These are phyloP conservation scores for Araneus ventricosus DNA, from an alignment of 1,140 invertebrate genomes.

Conservation along the genomic window DNA sequence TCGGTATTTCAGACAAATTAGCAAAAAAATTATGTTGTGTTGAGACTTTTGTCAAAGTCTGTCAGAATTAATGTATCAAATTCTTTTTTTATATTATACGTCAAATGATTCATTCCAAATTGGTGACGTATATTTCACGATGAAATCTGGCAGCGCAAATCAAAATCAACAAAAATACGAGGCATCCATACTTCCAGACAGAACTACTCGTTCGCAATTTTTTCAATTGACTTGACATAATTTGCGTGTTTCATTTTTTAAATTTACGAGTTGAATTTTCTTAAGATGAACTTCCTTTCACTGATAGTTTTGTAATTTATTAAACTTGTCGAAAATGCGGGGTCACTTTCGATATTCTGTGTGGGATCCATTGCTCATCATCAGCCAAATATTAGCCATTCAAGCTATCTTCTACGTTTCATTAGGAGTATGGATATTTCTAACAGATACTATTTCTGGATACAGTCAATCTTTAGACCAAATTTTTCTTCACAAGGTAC, in stretches of 20 bases:
- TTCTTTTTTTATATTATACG: background rate
- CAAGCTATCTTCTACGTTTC: constrained; percentile 92
- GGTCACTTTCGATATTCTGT: constrained; percentile 95
- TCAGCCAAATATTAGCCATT: constrained; percentile 93
- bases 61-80: background rate
- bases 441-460: constrained; percentile 84
- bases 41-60: too few relatives aligned
- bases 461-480: constrained; percentile 85
- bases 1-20: background rate
- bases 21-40: background rate
- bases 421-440: constrained; percentile 89
- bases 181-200: background rate
- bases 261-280: background rate
- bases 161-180: constrained; percentile 5
- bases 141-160: background rate
- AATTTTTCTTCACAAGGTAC: constrained; percentile 93
- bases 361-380: constrained; percentile 95
- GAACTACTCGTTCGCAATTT: background rate
- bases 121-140: background rate
- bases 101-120: too few relatives aligned
- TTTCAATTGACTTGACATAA: too few relatives aligned
- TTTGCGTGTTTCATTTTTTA: background rate
- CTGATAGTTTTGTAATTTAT: background rate
- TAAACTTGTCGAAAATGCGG: constrained; percentile 79
- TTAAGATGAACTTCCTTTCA: background rate